Evolutionary conservation across 2,113 vertebrate species (phyloP), one percentile per base, ranked within the genome.

Genomic region (Rhinichthys klamathensis): DNA sequence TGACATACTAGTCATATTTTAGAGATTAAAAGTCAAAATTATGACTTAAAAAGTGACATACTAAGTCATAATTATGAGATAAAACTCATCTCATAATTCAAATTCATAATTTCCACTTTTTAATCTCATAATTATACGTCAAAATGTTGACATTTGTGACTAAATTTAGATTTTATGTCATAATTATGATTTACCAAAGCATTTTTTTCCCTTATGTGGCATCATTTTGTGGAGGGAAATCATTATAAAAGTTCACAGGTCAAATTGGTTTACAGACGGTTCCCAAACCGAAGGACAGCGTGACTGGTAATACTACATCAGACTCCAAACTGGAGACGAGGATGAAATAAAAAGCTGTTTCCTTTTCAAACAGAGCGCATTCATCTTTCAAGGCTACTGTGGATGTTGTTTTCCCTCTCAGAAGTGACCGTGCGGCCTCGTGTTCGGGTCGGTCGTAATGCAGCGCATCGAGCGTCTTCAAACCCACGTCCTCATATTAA

Each of bases 401-500:
- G 1, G 16, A 21, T 69, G 65, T 21, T 38, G 65, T 46, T 70
- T 85, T 78, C 51, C 15, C 27, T 4, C 25, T 61, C 4, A 25
- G 58, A 25, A 9, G 54, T 56, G 54, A 56, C 54, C 54, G 18
- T 0, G 3, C 54, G 54, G 54, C 54, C 54, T 56, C 7, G 2
- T 8, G 18, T 21, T 56, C 2, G 54, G 54, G 18, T 56, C 18
- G 7, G 18, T 7, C 58, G 58, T 23, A 56, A 56, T 56, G 54
- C 54, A 56, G 32, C 81, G 56, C 41, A 75, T 69, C 75, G 78
- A 86, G 65, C 76, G 69, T 73, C 51, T 85, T 82, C 79, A 56
- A 65, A 79, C 49, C 69, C 67, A 25, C 69, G 10, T 60, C 73
- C 60, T 85, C 80, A 18, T 44, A 84, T 83, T 63, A 86, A 74